Percentiles rank a stretch among this genome's conserved stretches.
phyloP scores from a whole-genome alignment of 2,888 invertebrate species.

The Agrotis ipsilon region DNA sequence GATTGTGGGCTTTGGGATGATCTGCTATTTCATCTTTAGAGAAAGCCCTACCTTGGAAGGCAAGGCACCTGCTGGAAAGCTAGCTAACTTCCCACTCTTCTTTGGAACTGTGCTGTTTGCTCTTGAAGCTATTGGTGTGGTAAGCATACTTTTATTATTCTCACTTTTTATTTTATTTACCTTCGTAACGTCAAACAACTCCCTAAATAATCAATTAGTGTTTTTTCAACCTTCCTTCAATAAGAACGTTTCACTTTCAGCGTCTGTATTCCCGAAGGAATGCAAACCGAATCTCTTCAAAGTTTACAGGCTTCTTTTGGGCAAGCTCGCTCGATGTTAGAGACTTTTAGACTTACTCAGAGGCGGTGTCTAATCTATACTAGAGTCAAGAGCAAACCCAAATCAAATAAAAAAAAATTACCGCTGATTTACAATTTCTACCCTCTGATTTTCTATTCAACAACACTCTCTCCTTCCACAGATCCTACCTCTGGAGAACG shows the following conservation, averaged over 20 bases:
- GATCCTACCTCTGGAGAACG: constrained; percentile 98
- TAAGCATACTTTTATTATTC: constrained; percentile 85
- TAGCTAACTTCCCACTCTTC: constrained; percentile 96
- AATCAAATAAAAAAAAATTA: too few species aligned
- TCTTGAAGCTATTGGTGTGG: constrained; percentile 98
- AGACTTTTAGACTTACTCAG: too few species aligned
- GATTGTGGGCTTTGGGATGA: constrained; percentile 95
- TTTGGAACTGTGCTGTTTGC: constrained; percentile 99
- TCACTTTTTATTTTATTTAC: neutral
- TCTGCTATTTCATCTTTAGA: constrained; percentile 96
- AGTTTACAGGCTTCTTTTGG: too few species aligned
- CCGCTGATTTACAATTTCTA: neutral
- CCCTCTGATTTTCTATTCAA: neutral
- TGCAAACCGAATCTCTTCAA: too few species aligned
- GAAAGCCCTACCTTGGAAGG: constrained; percentile 92
- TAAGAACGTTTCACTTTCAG: too few species aligned
- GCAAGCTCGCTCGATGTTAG: too few species aligned
- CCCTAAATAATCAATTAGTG: too few species aligned
- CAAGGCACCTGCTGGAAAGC: constrained; percentile 92
- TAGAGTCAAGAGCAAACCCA: too few species aligned
- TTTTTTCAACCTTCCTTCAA: too few species aligned
- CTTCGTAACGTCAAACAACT: neutral
- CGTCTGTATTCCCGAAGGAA: too few species aligned
- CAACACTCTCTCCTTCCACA: constrained; percentile 74
- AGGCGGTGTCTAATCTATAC: too few species aligned